Percentiles rank a stretch among this genome's conserved stretches.
These are phyloP conservation scores for Eilema depressum DNA, from an alignment of 2,888 invertebrate genomes.

Conservation along the genomic window DNA sequence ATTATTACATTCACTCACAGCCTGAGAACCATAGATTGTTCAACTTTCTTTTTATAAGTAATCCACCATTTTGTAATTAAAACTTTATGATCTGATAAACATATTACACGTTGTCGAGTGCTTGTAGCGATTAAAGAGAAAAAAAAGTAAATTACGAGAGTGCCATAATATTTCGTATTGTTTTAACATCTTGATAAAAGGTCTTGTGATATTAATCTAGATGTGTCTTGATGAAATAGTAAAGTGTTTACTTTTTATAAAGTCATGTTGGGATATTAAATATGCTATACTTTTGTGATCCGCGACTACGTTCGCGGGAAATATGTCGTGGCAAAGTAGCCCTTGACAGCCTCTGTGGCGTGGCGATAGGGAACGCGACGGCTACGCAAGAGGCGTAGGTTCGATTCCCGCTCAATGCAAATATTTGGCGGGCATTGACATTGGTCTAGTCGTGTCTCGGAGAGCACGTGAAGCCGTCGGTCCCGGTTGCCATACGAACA, in stretches of 20 bases:
- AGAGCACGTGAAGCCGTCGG: no score
- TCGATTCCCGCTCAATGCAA: no score
- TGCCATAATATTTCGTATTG: conserved; percentile 35
- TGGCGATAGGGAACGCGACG: no score
- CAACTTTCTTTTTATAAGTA: conserved; percentile 24
- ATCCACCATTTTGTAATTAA: conserved; percentile 46
- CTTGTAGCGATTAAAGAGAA: conserved; percentile 33
- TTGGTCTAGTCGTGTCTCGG: no score
- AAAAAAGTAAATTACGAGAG: conserved; percentile 30
- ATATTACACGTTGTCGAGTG: conserved; percentile 46
- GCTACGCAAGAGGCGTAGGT: no score
- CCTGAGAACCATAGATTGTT: conserved; percentile 39
- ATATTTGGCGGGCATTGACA: no score
- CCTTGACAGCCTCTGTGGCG: no score
- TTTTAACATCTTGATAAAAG: conserved; percentile 44
- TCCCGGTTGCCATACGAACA: no score
- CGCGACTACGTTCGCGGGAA: no score
- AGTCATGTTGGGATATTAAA: no score
- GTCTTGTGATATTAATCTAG: conserved; percentile 27
- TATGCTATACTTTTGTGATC: no score
- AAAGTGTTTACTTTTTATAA: not conserved
- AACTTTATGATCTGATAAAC: conserved; percentile 46
- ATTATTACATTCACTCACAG: conserved; percentile 28
- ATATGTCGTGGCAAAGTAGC: no score
- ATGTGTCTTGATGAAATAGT: conserved; percentile 25